A percentile compares a stretch with the other conserved stretches of the same genome.
Conservation (phyloP, 2,113 vertebrate species). For the Macroglossus sobrinus region DNA sequence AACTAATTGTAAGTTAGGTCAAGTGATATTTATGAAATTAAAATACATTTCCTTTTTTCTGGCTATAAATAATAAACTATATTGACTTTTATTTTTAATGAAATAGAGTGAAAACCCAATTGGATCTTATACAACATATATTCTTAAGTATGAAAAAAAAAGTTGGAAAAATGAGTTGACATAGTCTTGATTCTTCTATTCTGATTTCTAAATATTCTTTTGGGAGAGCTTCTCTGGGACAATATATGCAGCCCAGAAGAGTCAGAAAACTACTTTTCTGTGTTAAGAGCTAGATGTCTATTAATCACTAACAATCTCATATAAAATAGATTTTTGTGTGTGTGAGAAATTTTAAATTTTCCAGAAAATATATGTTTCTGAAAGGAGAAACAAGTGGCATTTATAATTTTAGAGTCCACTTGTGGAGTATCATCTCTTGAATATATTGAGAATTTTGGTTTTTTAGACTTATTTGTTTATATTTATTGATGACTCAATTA, state of each 20-base stretch:
- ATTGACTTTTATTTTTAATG: background rate
- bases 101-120: background rate
- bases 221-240: background rate
- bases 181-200: background rate
- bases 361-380: background rate
- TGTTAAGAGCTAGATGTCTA: background rate
- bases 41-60: constrained; percentile 21
- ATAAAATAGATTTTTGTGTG: background rate
- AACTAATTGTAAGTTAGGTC: constrained; percentile 4
- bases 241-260: background rate
- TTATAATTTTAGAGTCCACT: background rate
- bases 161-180: background rate
- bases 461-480: background rate
- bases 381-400: background rate
- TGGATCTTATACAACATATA: background rate
- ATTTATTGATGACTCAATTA: constrained; percentile 27
- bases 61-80: background rate
- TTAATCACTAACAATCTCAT: background rate
- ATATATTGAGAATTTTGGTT: background rate
- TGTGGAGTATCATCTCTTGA: background rate
- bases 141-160: background rate
- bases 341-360: background rate
- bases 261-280: background rate
- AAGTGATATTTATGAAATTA: constrained; percentile 2
- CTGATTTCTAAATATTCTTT: background rate